Evolutionary conservation across 2,888 invertebrate genomes (phyloP).

Genomic region (Clanis bilineata): DNA sequence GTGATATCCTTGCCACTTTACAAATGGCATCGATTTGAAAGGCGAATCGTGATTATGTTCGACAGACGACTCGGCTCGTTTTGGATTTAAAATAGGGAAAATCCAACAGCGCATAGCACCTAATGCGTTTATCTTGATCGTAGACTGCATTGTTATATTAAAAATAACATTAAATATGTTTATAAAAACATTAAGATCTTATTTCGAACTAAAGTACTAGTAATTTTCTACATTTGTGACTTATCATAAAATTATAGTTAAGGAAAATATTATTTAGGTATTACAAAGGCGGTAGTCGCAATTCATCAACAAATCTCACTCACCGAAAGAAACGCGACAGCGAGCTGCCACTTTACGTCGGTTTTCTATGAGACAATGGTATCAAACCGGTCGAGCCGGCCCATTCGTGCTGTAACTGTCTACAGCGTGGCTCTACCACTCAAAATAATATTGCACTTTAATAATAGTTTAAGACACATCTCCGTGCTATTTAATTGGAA

Average conservation of each 20-base stretch:
- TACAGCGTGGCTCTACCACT: too few species aligned
- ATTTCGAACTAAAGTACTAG: not conserved
- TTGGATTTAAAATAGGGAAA: constrained; percentile 62
- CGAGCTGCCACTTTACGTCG: too few species aligned
- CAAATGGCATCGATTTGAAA: constrained; percentile 75
- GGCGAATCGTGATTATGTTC: constrained; percentile 73
- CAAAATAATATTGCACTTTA: too few species aligned
- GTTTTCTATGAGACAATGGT: too few species aligned
- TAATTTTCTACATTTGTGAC: not conserved
- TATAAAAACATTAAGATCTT: not conserved
- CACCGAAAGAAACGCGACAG: too few species aligned
- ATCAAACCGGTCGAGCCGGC: too few species aligned
- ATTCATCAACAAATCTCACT: too few species aligned
- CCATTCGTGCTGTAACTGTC: too few species aligned
- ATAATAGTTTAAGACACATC: not conserved
- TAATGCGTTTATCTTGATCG: constrained; percentile 11
- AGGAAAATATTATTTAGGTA: too few species aligned
- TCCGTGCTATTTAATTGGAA: not conserved
- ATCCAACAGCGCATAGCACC: constrained; percentile 40
- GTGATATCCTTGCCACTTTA: constrained; percentile 70
- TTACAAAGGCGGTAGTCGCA: too few species aligned
- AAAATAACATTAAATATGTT: not conserved
- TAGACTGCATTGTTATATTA: constrained; percentile 14
- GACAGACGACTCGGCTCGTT: constrained; percentile 48
- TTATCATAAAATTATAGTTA: not conserved